Evolutionary conservation across 2,888 invertebrate genomes (phyloP).

Genomic region (Stenurella melanura): DNA sequence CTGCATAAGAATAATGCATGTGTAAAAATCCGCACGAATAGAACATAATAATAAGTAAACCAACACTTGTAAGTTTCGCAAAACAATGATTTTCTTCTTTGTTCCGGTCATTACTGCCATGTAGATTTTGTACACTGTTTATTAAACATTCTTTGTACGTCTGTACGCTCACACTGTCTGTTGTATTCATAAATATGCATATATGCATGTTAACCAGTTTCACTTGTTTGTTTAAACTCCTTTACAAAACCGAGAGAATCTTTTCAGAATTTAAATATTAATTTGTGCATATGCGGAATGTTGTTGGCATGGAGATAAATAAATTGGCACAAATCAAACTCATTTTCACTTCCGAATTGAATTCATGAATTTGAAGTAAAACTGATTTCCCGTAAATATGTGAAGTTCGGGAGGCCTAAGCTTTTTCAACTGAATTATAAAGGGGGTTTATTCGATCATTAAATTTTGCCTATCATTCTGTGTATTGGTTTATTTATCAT

Average conservation of each 20-base stretch:
- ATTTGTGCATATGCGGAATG: neutral
- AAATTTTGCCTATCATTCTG: too few species aligned
- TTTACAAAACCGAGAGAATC: neutral
- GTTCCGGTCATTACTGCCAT: slow-evolving; percentile 11
- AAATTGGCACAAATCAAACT: neutral
- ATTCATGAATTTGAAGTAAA: too few species aligned
- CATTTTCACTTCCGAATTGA: too few species aligned
- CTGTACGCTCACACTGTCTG: neutral
- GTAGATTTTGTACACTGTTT: neutral
- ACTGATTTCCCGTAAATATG: too few species aligned
- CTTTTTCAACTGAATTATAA: too few species aligned
- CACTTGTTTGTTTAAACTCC: slow-evolving; percentile 9
- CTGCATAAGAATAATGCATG: slow-evolving; percentile 1
- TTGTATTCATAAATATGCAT: slow-evolving; percentile 25
- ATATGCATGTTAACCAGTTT: slow-evolving; percentile 11
- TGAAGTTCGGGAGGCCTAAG: too few species aligned
- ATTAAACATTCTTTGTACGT: slow-evolving; percentile 1
- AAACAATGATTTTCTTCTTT: slow-evolving; percentile 15
- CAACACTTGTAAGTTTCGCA: neutral
- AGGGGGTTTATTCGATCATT: too few species aligned
- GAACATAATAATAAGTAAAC: neutral
- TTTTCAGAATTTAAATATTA: neutral
- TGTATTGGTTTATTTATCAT: too few species aligned
- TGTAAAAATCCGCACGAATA: neutral
- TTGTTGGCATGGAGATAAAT: neutral